Base-by-base conservation (phyloP, 2,113 vertebrate species). In the Fulmarus glacialis region DNA sequence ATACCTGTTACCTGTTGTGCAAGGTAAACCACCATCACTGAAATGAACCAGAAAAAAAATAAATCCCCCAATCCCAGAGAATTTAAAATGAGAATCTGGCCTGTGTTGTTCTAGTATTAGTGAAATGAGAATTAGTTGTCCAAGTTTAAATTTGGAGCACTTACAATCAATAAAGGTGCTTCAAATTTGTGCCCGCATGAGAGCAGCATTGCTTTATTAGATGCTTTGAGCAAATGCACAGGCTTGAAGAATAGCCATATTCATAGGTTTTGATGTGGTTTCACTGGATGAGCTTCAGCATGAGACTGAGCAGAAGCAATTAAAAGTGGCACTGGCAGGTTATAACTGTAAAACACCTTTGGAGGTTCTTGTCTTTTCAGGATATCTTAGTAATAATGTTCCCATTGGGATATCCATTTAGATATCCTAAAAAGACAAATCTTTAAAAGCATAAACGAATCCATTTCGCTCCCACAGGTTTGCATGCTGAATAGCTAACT, bases 171-270 rank as follows among this genome's bases (percentile, higher is more conserved):
- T 87, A 71, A 66, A 93, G 86, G 42, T 92, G 52, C 9, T 89
- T 86, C 59, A 55, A 32, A 92, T 77, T 4, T 32, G 62, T 77
- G 62, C 82, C 74, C 3, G 11, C 92, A 47, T 5, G 79, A 96
- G 85, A 95, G 92, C 85, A 89, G 85, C 82, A 82, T 78, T 81
- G 63, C 47, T 84, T 91, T 93, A n/a, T 50, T 42, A 70, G 82
- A 55, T 74, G n/a, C 6, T 79, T 59, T 63, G 36, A 85, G 45
- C 21, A 70, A 74, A 82, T 10, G 29, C 47, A 78, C 13, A 63
- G 32, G 13, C 11, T 50, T 59, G 16, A 82, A 70, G 27, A 84
- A 50, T 8, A 74, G 63, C 50, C 59, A 83, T 18, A n/a, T 58
- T 36, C 15, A 4, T 20, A 29, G 43, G 11, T 63, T 75, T 56